A percentile compares a stretch with the other conserved stretches of the same genome.
phyloP scores from a whole-genome alignment of 2,888 invertebrate species.

The Acheta domesticus region DNA sequence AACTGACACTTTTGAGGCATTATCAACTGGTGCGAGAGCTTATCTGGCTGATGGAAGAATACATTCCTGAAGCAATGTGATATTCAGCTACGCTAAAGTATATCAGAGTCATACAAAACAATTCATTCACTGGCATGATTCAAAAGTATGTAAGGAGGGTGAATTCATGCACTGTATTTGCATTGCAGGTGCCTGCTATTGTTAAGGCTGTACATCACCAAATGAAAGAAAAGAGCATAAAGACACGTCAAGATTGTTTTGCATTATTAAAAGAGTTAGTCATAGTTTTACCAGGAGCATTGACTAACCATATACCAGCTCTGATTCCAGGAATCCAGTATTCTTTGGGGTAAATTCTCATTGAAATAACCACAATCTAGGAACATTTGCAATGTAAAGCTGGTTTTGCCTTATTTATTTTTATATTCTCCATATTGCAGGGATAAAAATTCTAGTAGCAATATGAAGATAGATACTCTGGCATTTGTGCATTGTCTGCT shows the following conservation, averaged over 20 bases:
- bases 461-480: constrained; percentile 96
- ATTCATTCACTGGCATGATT: no score
- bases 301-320: constrained; percentile 77
- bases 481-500: constrained; percentile 84
- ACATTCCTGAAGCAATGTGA: no score
- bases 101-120: no score
- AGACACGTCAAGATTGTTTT: constrained; percentile 89
- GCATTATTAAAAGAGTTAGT: constrained; percentile 86
- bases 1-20: no score
- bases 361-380: neutral
- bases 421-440: constrained; percentile 46
- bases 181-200: constrained; percentile 65
- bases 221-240: constrained; percentile 79
- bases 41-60: no score
- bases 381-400: neutral
- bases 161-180: neutral
- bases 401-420: neutral
- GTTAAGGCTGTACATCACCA: constrained; percentile 87
- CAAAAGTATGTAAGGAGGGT: no score
- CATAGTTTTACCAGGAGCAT: constrained; percentile 81
- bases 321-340: constrained; percentile 87
- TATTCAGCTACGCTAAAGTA: no score
- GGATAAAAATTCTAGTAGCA: constrained; percentile 91
- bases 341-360: constrained; percentile 60
- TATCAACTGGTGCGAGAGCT: no score